Evolutionary conservation across 2,113 vertebrate species (phyloP), one percentile per base, ranked within the genome.

Genomic region (Morone chrysops): DNA sequence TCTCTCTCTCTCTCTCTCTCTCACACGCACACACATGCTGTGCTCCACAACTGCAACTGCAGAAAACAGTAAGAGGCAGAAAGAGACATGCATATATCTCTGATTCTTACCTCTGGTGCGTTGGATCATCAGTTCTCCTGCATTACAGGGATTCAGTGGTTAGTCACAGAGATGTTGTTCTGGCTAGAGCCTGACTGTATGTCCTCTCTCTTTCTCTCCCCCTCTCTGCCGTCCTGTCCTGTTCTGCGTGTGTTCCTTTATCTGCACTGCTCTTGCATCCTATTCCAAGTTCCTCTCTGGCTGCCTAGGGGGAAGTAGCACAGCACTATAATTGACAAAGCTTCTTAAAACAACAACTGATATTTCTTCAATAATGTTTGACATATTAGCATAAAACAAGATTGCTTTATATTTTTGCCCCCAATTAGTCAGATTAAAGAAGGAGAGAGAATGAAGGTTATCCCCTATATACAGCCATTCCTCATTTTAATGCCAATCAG

Each of bases 31-130:
- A 36, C 51, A 16, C n/a, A 69, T 4, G 2, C 22, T 62, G 16
- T 48, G 22, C 13, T 4, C 48, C 11, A 60, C 2, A 5, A 43
- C 16, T 81, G 48, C 41, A 51, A 25, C 36, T 40, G 16, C 66
- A 78, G 6, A 83, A 70, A 77, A 83, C 20, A 48, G 6, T 2
- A 40, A 20, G 13, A 84, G 41, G 41, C 71, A 51, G 38, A 81
- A 60, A 69, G 51, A 62, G 5, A 18, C 22, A 71, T 47, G 45
- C 1, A 50, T 70, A 38, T 53, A 60, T 11, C 14, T 66, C n/a
- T 43, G 12, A 59, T 68, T 72, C 89, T 82, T 92, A 92, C 90
- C 90, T 90, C 62, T 81, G 6, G 70, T 66, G 72, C 41, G 20
- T 59, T 13, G 7, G 59, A 68, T 65, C 66, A 48, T 80, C 71